Percentiles rank a stretch among this genome's conserved stretches.
These are phyloP conservation scores for Eilema sororculum DNA, from an alignment of 2,888 invertebrate genomes.

Conservation along the genomic window DNA sequence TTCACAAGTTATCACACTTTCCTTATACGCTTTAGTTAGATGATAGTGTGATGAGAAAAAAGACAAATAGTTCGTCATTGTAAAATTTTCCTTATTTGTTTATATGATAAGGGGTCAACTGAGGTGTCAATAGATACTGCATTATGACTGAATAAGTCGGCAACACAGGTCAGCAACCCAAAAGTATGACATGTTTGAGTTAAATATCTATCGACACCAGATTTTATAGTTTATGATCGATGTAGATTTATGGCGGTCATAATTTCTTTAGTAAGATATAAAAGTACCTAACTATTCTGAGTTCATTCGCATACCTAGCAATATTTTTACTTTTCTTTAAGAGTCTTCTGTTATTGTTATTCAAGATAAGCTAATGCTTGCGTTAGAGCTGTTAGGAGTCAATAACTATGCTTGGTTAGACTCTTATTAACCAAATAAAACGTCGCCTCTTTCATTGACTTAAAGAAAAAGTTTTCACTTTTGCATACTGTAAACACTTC, in stretches of 20 bases:
- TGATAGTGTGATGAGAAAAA: not conserved
- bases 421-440: not conserved
- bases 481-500: not conserved
- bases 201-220: not conserved
- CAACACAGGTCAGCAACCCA: no score
- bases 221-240: not conserved
- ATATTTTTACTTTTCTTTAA: no score
- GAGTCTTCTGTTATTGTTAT: no score
- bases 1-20: no score
- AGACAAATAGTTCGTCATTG: not conserved
- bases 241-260: no score
- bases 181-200: not conserved
- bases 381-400: no score
- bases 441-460: not conserved
- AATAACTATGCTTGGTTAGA: no score
- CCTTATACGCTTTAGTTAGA: not conserved
- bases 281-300: no score
- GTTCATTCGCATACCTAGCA: no score
- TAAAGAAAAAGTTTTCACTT: not conserved
- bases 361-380: no score
- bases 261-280: no score
- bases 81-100: not conserved
- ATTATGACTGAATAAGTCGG: not conserved
- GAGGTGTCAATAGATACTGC: not conserved
- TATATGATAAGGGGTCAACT: not conserved